Evolutionary conservation across 1,140 invertebrate genomes (phyloP).

Genomic region (Lithobius niger): DNA sequence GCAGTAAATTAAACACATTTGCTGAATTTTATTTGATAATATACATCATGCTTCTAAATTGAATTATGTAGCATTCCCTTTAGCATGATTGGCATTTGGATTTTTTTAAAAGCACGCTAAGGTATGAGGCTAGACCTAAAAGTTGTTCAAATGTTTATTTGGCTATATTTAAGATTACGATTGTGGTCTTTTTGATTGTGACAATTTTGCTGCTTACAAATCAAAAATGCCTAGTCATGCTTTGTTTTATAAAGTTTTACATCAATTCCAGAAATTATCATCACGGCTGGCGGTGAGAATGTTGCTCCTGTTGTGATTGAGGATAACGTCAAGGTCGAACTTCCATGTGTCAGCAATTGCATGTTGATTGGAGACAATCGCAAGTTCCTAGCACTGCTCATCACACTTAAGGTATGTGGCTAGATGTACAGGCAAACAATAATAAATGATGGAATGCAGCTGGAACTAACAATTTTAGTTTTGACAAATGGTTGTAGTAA

Average conservation of each 20-base stretch:
- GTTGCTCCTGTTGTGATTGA: slow-evolving; percentile 32
- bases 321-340: slow-evolving; percentile 26
- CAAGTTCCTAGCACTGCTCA: slow-evolving; percentile 31
- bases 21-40: too few relatives aligned
- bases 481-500: not conserved
- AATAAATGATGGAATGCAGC: not conserved
- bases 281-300: slow-evolving; percentile 35
- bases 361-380: slow-evolving; percentile 34
- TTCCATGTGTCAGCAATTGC: slow-evolving; percentile 29
- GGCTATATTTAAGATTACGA: too few relatives aligned
- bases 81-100: too few relatives aligned
- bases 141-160: too few relatives aligned
- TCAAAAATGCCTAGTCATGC: not conserved
- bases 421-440: not conserved
- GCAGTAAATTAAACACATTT: too few relatives aligned
- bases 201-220: not conserved
- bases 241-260: not conserved
- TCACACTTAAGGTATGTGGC: slow-evolving; percentile 26
- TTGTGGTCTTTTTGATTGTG: not conserved
- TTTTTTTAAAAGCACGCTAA: too few relatives aligned
- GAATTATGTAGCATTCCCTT: too few relatives aligned
- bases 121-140: too few relatives aligned
- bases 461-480: not conserved
- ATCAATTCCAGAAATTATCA: slow-evolving; percentile 27
- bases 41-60: too few relatives aligned